A percentile compares a stretch with the other conserved stretches of the same genome.
phyloP scores from a whole-genome alignment of 2,797 vertebrate genomes.

The Heteromormyrus szaboi region DNA sequence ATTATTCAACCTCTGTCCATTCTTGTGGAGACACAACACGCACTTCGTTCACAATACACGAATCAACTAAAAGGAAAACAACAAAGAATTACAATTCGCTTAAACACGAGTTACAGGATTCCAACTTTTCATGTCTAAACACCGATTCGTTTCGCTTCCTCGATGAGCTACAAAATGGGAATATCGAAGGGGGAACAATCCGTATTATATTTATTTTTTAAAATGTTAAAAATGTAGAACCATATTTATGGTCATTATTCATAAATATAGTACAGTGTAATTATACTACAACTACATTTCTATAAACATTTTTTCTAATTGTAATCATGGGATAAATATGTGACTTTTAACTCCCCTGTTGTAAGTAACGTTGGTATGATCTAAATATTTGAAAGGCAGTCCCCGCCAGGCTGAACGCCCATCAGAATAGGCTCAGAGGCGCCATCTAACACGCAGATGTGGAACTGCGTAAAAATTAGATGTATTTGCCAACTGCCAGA shows the following conservation, averaged over 20 bases:
- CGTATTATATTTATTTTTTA: background rate
- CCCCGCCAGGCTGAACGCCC: slow-evolving; percentile 10
- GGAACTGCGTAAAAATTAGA: background rate
- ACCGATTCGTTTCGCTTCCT: background rate
- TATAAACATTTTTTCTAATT: background rate
- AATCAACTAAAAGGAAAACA: background rate
- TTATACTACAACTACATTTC: background rate
- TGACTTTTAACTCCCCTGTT: background rate
- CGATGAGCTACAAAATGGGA: background rate
- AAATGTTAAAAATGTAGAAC: background rate
- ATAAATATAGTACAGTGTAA: background rate
- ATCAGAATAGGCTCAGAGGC: background rate
- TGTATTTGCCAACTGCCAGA: background rate
- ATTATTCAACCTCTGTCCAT: background rate
- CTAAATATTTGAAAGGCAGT: slow-evolving; percentile 20
- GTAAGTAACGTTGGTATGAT: slow-evolving; percentile 5
- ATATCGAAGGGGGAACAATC: background rate
- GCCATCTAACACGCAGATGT: slow-evolving; percentile 6
- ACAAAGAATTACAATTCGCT: background rate
- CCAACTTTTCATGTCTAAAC: background rate
- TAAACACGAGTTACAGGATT: background rate
- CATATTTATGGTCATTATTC: background rate
- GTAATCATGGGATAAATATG: background rate
- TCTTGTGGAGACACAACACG: background rate
- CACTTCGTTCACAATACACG: background rate